Evolutionary conservation across 2,888 invertebrate genomes (phyloP).

Genomic region (Nematopogon swammerdamellus): DNA sequence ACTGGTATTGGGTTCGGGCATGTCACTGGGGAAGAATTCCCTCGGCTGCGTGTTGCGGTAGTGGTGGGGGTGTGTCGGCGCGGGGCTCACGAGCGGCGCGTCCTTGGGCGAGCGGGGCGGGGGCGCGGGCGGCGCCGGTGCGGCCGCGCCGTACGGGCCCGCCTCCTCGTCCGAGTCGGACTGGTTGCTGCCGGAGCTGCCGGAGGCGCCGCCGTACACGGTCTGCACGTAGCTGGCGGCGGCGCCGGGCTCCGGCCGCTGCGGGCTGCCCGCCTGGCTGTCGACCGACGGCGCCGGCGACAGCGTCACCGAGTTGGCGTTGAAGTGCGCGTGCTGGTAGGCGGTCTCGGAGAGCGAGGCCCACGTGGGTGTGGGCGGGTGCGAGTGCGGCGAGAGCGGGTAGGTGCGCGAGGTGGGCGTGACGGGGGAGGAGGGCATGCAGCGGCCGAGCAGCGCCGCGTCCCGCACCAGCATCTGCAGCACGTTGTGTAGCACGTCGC

Average conservation of each 20-base stretch:
- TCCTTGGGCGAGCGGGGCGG: constrained; percentile 63
- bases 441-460: constrained; percentile 72
- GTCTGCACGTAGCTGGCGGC: constrained; percentile 31
- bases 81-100: constrained; percentile 27
- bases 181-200: constrained; percentile 69
- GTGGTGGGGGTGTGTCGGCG: constrained; percentile 33
- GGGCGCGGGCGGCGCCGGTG: constrained; percentile 41
- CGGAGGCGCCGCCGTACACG: constrained; percentile 38
- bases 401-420: constrained; percentile 78
- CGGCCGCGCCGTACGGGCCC: constrained; percentile 21
- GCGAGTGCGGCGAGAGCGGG: constrained; percentile 77
- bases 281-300: constrained; percentile 89
- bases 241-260: constrained; percentile 61
- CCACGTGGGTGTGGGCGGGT: constrained; percentile 80
- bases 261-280: constrained; percentile 82
- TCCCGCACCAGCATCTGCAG: constrained; percentile 83
- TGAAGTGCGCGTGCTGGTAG: constrained; percentile 64
- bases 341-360: constrained; percentile 42
- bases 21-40: constrained; percentile 78
- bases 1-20: constrained; percentile 87
- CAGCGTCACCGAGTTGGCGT: constrained; percentile 81
- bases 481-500: constrained; percentile 92
- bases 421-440: constrained; percentile 76
- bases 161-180: constrained; percentile 82
- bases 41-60: constrained; percentile 39